Percentiles rank a stretch among this genome's conserved stretches.
phyloP scores from a whole-genome alignment of 2,888 invertebrate genomes.

The Eupithecia insigniata region DNA sequence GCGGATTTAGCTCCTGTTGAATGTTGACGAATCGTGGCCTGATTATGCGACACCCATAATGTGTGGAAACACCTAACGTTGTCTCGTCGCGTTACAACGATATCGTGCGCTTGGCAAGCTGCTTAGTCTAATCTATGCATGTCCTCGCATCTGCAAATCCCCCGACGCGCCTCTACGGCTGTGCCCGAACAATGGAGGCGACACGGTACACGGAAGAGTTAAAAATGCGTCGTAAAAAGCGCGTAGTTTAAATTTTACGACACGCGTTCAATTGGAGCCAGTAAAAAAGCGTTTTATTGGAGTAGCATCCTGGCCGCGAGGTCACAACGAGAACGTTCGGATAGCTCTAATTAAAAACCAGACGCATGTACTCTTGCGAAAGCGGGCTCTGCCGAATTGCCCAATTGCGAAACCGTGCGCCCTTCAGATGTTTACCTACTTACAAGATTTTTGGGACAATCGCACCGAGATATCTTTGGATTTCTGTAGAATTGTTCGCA shows the following conservation, averaged over 20 bases:
- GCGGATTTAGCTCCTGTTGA: constrained; percentile 71
- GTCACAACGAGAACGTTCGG: constrained; percentile 67
- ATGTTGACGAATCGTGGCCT: constrained; percentile 55
- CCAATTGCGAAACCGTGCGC: constrained; percentile 65
- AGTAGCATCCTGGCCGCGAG: constrained; percentile 80
- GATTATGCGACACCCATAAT: constrained; percentile 67
- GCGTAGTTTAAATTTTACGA: constrained; percentile 81
- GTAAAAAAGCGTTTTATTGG: constrained; percentile 82
- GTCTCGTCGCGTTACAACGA: constrained; percentile 59
- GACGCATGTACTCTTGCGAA: constrained; percentile 73
- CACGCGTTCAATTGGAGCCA: constrained; percentile 79
- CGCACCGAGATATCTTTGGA: constrained; percentile 40
- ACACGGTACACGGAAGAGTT: constrained; percentile 76
- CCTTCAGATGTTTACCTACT: constrained; percentile 58
- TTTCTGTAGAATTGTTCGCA: constrained; percentile 34
- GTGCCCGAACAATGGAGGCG: constrained; percentile 68
- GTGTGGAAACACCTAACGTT: constrained; percentile 59
- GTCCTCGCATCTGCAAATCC: constrained; percentile 69
- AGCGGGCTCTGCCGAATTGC: constrained; percentile 58
- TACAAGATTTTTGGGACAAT: constrained; percentile 42
- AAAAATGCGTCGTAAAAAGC: constrained; percentile 78
- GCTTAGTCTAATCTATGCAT: constrained; percentile 63
- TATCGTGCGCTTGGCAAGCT: constrained; percentile 64
- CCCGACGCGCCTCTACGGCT: constrained; percentile 49
- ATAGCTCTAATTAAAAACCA: constrained; percentile 80